Evolutionary conservation across 1,140 invertebrate species (phyloP), one percentile per base, ranked within the genome.

Genomic region (Sipha flava): DNA sequence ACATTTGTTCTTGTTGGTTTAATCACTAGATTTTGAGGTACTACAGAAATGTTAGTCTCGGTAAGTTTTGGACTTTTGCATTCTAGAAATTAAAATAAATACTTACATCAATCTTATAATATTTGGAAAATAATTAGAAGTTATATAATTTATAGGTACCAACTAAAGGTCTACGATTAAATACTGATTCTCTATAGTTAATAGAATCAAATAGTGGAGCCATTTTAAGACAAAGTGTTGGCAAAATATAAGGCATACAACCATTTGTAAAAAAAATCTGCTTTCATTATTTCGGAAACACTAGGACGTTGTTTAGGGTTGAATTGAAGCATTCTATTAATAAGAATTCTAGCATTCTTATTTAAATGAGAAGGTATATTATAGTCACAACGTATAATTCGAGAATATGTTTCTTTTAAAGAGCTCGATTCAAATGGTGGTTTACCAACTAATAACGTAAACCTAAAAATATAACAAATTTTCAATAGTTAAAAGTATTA

Each of bases 351-450:
- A 0, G 96, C 95, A 16, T 89, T 85, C 79, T 89, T 88, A 66
- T 89, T 88, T 9, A 98, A 86, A 29, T 89, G 87, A 21, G 88
- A 86, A 2, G 95, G 95, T 59, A 97, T 90, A 82, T 90, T 91
- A 83, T 98, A 99, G 84, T 97, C 92, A 85, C 97, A 98, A 84
- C 92, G 92, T 82, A 94, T 96, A 81, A 99, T 99, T 82, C 92
- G 91, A 37, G 90, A 89, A 85, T 98, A 99, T 0, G 96, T 98
- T 84, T 98, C 96, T 83, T 90, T 91, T 29, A 95, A 86, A 47
- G 91, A 93, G 12, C 90, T 90, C 0, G 97, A 98, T 86, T 99
- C 97, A 87, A 99, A 99, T 7, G 97, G 97, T 5, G 97, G 96
- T 85, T 94, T 95, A 9, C 97, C 97, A 57, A 97, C 92, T 5